Base-by-base conservation (phyloP, 1,140 invertebrate genomes). In the Cherax destructor region DNA sequence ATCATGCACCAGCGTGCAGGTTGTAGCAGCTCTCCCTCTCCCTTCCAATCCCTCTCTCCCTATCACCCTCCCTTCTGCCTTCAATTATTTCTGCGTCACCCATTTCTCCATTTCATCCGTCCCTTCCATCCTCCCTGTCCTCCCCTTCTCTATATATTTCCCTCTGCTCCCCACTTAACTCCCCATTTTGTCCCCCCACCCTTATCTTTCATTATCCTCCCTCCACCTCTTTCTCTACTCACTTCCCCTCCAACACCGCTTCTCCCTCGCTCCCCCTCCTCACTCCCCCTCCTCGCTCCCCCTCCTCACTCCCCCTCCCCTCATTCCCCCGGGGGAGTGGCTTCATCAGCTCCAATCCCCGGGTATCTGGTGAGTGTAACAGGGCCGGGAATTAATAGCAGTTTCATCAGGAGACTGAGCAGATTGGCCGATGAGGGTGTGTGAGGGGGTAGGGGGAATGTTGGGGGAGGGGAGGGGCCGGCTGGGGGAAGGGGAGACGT, bases 271-370 rank as follows among this genome's bases (percentile, higher is more conserved):
- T 50, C 49, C 49, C 47, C 65, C 30, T 21, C 3, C 83, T 18
- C 47, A 1, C 65, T 30, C 21, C 41, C 0, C 56, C 18, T 30
- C n/a, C n/a, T n/a, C n/a, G n/a, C n/a, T n/a, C n/a, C n/a, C 52
- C 52, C 24, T 24, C 52, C 30, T 47, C 65, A 7, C 49, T 41
- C 49, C 41, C 21, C 24, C 65, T 21, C 41, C 21, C 49, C 30
- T 47, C 47, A 18, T n/a, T 24, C n/a, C 30, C 47, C 69, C 47
- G n/a, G 41, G 11, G 65, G 9, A 41, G 11, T 21, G 47, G 61
- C 61, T 74, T 85, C 83, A 85, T 85, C 83, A 72, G 41, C 65
- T 74, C 83, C 49, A 85, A 49, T 85, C 74, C 83, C 83, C 47
- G 61, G 24, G 61, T 47, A 85, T 85, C 30, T 74, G 83, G 69